These are phyloP conservation scores for Erebia epiphron DNA, from an alignment of 2,888 invertebrate species.

Conservation along the genomic window DNA sequence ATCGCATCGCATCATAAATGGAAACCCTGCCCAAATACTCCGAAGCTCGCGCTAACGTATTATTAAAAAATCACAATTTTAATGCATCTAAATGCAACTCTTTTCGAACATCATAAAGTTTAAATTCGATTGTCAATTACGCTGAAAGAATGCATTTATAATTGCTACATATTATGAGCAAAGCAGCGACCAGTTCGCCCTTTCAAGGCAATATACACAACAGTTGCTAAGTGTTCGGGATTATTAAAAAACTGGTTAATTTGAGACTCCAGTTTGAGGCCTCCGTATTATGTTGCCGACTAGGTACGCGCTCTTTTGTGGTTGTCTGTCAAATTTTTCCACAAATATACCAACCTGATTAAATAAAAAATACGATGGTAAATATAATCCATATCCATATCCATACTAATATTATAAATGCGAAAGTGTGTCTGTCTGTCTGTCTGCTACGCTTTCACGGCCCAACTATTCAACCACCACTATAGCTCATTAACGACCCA, in stretches of 20 bases:
- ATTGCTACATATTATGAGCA: constrained; percentile 61
- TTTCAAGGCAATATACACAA: constrained; percentile 54
- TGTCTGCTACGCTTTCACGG: too few relatives aligned
- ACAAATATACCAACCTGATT: background rate
- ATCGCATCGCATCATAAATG: constrained; percentile 11
- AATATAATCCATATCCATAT: too few relatives aligned
- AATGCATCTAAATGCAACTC: background rate
- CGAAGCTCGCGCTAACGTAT: constrained; percentile 26
- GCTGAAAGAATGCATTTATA: constrained; percentile 45
- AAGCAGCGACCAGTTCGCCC: constrained; percentile 44
- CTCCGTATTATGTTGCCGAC: constrained; percentile 23
- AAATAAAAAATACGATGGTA: too few relatives aligned
- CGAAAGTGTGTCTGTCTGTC: too few relatives aligned
- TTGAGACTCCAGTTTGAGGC: constrained; percentile 22
- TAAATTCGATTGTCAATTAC: constrained; percentile 25
- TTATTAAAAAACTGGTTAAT: constrained; percentile 32
- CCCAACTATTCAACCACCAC: too few relatives aligned
- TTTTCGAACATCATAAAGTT: constrained; percentile 13
- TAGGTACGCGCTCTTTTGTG: constrained; percentile 3
- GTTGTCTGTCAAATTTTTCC: background rate
- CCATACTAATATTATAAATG: too few relatives aligned
- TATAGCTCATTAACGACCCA: too few relatives aligned
- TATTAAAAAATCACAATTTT: constrained; percentile 15
- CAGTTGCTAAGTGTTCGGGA: constrained; percentile 44
- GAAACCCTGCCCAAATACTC: constrained; percentile 20